These are phyloP conservation scores for Pelobates fuscus DNA, from an alignment of 2,113 vertebrate species.

Conservation along the genomic window DNA sequence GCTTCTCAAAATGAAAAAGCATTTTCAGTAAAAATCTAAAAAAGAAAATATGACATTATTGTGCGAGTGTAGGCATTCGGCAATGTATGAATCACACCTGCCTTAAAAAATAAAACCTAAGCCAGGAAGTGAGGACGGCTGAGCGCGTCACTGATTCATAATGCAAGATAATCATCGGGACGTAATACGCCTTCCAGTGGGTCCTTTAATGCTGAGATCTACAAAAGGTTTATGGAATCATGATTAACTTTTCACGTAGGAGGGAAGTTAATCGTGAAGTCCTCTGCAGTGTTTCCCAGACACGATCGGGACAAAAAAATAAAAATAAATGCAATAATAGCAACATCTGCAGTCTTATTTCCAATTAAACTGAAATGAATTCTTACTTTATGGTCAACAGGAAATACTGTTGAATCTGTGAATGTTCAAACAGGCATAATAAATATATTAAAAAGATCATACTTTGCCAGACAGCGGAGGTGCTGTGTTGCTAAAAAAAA, in stretches of 20 bases:
- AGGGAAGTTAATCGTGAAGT: neutral
- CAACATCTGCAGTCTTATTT: too few species aligned
- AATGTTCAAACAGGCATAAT: too few species aligned
- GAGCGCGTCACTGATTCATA: neutral
- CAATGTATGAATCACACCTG: neutral
- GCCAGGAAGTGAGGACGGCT: neutral
- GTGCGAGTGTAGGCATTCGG: neutral
- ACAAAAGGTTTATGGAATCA: neutral
- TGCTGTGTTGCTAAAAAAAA: too few species aligned
- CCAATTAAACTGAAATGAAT: too few species aligned
- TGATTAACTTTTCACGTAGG: neutral
- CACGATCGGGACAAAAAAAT: too few species aligned
- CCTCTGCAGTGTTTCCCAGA: too few species aligned
- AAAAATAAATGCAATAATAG: too few species aligned
- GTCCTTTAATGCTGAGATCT: neutral
- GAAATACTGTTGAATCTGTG: too few species aligned
- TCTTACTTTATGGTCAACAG: too few species aligned
- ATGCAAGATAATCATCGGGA: neutral
- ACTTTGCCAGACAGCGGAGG: too few species aligned
- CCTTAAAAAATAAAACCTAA: too few species aligned
- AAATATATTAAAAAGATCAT: too few species aligned
- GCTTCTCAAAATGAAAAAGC: neutral
- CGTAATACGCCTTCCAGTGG: neutral
- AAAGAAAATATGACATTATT: neutral
- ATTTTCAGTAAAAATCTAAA: neutral